A percentile compares a stretch with the other conserved stretches of the same genome.
phyloP scores from a whole-genome alignment of 2,113 vertebrate species.

The Scopus umbretta region DNA sequence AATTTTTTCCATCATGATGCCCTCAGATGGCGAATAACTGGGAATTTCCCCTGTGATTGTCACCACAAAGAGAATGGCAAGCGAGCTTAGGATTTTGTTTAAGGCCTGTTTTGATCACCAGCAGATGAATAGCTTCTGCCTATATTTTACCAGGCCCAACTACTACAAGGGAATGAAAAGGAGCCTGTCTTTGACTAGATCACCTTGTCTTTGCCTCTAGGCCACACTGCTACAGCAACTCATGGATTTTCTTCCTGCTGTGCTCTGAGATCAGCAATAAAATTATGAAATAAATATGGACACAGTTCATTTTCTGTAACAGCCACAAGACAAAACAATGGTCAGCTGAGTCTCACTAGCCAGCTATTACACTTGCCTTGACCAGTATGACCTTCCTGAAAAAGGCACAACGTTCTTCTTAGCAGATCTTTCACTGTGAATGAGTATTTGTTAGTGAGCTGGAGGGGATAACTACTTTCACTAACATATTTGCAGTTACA shows the following conservation, averaged over 20 bases:
- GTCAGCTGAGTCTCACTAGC: background rate
- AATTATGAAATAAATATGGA: background rate
- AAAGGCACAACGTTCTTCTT: background rate
- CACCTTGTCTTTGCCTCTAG: background rate
- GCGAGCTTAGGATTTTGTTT: background rate
- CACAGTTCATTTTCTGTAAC: background rate
- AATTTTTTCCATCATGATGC: accelerated
- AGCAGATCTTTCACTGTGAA: background rate
- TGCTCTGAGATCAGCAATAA: background rate
- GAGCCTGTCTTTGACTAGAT: background rate
- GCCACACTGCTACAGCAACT: background rate
- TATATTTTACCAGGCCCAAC: background rate
- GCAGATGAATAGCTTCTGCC: background rate
- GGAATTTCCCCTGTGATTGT: background rate
- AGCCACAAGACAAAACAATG: background rate
- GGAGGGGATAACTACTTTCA: background rate
- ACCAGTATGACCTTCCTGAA: background rate
- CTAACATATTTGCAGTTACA: background rate
- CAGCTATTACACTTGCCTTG: background rate
- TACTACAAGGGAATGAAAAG: background rate
- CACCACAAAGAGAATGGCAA: background rate
- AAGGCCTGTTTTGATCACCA: background rate
- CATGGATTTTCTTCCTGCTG: background rate
- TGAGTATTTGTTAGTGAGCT: background rate
- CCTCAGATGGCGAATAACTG: background rate